A percentile compares a stretch with the other conserved stretches of the same genome.
Evolutionary conservation across 2,888 invertebrate species (phyloP).

Genomic region (Zele albiditarsus): DNA sequence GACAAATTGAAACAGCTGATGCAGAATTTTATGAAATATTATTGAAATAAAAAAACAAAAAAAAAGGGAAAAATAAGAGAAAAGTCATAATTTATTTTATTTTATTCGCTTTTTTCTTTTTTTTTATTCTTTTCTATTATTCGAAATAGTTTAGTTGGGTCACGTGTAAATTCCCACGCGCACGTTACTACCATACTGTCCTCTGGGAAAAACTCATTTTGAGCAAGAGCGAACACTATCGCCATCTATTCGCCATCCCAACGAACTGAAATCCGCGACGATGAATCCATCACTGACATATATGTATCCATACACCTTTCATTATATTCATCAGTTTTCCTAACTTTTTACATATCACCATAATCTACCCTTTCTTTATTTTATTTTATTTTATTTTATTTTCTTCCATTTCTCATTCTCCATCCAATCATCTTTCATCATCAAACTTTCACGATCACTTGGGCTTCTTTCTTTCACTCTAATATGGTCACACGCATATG

Average conservation of each 20-base stretch:
- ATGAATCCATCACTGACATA: conserved; percentile 35
- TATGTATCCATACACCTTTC: neutral
- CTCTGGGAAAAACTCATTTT: conserved; percentile 12
- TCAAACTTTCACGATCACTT: neutral
- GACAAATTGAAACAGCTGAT: too few relatives aligned
- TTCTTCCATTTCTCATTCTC: neutral
- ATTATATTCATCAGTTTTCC: neutral
- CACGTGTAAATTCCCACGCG: neutral
- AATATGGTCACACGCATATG: conserved; percentile 22
- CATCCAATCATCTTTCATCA: neutral
- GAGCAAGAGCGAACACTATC: conserved; percentile 54
- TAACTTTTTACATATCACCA: neutral
- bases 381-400: neutral
- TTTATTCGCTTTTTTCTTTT: too few relatives aligned
- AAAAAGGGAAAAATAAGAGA: neutral
- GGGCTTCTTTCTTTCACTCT: neutral
- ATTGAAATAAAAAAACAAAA: too few relatives aligned
- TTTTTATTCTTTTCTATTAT: neutral
- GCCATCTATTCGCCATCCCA: conserved; percentile 59
- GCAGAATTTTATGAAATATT: too few relatives aligned
- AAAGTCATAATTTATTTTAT: neutral
- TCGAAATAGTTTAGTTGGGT: neutral
- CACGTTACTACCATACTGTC: neutral
- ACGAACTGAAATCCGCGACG: conserved; percentile 56
- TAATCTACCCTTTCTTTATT: neutral